Conservation (phyloP, 2,113 vertebrate genomes). For the Pionites leucogaster region DNA sequence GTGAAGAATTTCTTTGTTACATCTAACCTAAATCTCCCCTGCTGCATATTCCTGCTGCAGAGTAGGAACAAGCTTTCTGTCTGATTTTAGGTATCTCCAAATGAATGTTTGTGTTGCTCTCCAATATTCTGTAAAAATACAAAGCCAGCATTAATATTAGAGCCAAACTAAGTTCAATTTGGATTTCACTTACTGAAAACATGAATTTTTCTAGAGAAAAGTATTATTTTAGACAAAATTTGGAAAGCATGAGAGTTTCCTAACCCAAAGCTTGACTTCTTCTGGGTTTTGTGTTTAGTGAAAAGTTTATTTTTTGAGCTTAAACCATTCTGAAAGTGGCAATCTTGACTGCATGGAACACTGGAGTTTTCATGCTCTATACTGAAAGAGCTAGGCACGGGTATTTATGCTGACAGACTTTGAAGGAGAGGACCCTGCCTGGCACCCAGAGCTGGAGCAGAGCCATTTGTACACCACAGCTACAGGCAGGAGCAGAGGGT, state of each 20-base stretch:
- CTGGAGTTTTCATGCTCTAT: not conserved
- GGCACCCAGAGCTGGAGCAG: not conserved
- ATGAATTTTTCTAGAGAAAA: not conserved
- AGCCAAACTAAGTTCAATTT: not conserved
- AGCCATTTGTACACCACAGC: not conserved
- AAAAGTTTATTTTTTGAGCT: not conserved
- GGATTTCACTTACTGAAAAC: not conserved
- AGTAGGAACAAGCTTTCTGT: not conserved
- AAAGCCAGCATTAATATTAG: not conserved
- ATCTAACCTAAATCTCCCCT: not conserved
- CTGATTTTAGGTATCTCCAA: not conserved
- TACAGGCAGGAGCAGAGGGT: not conserved
- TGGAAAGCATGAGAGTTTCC: not conserved
- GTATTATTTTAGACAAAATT: not conserved
- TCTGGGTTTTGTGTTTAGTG: not conserved
- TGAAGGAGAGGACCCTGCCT: not conserved
- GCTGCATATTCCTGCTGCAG: not conserved
- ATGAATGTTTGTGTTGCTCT: not conserved
- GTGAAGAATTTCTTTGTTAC: not conserved
- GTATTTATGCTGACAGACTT: not conserved
- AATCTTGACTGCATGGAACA: not conserved
- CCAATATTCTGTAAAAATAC: not conserved
- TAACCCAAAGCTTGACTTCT: not conserved
- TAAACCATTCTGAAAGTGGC: not conserved
- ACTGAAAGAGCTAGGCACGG: not conserved